These are phyloP conservation scores for Menidia beryllina DNA, from an alignment of 2,113 vertebrate genomes.

Conservation along the genomic window DNA sequence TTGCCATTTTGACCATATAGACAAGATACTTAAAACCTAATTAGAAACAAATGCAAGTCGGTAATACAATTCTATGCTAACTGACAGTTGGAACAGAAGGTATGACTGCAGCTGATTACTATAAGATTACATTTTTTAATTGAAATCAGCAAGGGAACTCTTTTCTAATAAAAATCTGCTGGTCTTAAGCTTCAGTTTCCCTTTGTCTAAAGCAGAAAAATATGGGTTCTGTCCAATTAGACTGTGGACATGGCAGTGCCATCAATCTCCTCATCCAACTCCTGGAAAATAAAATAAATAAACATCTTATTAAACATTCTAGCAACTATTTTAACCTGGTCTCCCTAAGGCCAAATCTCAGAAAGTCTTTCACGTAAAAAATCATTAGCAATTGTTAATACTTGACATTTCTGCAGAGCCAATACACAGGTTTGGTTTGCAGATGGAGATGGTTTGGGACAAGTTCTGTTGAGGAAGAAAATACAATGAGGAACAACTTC, in stretches of 20 bases:
- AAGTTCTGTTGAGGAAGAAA: background rate
- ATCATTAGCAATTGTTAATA: background rate
- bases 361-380: background rate
- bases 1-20: too few species aligned
- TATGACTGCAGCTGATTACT: too few species aligned
- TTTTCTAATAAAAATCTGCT: too few species aligned
- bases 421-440: background rate
- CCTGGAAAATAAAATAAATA: background rate
- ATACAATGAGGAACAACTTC: background rate
- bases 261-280: background rate
- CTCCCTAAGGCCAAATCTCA: constrained; percentile 4
- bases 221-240: background rate
- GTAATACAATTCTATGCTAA: too few species aligned
- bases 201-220: background rate
- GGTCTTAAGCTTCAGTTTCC: background rate
- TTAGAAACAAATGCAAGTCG: too few species aligned
- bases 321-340: background rate
- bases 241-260: background rate
- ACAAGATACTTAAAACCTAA: too few species aligned
- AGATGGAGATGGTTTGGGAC: constrained; percentile 47
- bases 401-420: background rate
- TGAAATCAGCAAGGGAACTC: too few species aligned
- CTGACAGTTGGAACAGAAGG: too few species aligned
- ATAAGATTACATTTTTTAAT: too few species aligned
- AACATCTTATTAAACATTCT: background rate